phyloP scores from a whole-genome alignment of 2,797 vertebrate species.

The Chrysolophus pictus region DNA sequence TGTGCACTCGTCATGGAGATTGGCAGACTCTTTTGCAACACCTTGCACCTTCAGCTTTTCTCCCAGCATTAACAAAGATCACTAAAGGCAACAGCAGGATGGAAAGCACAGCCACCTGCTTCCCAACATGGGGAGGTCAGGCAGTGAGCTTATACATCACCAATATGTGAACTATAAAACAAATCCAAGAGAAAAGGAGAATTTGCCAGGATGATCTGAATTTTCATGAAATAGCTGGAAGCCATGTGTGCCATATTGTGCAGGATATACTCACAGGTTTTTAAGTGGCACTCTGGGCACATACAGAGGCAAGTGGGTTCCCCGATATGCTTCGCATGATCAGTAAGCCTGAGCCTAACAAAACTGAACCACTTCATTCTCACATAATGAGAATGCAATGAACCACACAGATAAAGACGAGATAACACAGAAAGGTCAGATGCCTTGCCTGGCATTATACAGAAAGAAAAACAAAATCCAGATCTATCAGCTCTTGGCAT shows the following conservation, averaged over 20 bases:
- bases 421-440: background rate
- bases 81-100: background rate
- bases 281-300: background rate
- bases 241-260: background rate
- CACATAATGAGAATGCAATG: background rate
- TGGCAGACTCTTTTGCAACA: background rate
- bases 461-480: background rate
- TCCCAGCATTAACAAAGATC: background rate
- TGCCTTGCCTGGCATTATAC: background rate
- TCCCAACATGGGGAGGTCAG: background rate
- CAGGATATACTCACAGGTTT: background rate
- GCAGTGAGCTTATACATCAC: background rate
- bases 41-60: background rate
- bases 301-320: background rate
- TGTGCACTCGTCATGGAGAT: fast-evolving
- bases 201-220: background rate
- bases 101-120: background rate
- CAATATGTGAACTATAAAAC: background rate
- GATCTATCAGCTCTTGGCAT: background rate
- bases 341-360: slow-evolving; percentile 43
- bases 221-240: background rate
- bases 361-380: background rate
- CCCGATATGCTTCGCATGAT: background rate
- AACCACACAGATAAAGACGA: background rate
- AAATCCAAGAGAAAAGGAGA: background rate